phyloP scores from a whole-genome alignment of 2,113 vertebrate species.

The Entelurus aequoreus region DNA sequence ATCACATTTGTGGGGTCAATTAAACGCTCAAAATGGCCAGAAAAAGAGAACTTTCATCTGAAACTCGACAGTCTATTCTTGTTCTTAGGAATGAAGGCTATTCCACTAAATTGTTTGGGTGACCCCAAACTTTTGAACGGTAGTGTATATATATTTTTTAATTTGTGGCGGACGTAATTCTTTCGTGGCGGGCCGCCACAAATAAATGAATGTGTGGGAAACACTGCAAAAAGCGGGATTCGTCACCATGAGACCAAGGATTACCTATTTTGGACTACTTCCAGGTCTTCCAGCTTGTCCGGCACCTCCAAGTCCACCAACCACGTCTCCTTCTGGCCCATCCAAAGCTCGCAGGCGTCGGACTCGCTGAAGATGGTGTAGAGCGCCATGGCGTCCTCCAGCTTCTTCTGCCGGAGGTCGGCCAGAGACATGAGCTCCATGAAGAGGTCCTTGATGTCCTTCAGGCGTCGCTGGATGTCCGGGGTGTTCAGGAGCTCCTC shows the following conservation, averaged over 20 bases:
- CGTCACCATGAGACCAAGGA: background rate
- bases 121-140: too few species aligned
- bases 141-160: too few species aligned
- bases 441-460: constrained; percentile 77
- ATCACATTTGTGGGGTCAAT: too few species aligned
- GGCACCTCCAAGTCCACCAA: constrained; percentile 83
- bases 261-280: constrained; percentile 91
- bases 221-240: background rate
- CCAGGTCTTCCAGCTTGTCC: constrained; percentile 88
- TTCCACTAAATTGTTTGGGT: too few species aligned
- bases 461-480: constrained; percentile 79
- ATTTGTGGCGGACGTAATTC: too few species aligned
- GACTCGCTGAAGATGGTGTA: constrained; percentile 94
- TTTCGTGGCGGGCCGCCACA: too few species aligned
- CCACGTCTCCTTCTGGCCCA: constrained; percentile 95
- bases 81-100: too few species aligned
- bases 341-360: constrained; percentile 92
- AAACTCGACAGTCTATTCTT: too few species aligned
- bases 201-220: too few species aligned
- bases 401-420: constrained; percentile 76
- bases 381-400: constrained; percentile 84
- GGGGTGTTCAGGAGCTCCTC: constrained; percentile 82
- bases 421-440: constrained; percentile 80
- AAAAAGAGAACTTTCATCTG: too few species aligned
- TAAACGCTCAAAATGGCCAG: too few species aligned